phyloP scores from a whole-genome alignment of 2,113 vertebrate species.

The Hippopotamus amphibius region DNA sequence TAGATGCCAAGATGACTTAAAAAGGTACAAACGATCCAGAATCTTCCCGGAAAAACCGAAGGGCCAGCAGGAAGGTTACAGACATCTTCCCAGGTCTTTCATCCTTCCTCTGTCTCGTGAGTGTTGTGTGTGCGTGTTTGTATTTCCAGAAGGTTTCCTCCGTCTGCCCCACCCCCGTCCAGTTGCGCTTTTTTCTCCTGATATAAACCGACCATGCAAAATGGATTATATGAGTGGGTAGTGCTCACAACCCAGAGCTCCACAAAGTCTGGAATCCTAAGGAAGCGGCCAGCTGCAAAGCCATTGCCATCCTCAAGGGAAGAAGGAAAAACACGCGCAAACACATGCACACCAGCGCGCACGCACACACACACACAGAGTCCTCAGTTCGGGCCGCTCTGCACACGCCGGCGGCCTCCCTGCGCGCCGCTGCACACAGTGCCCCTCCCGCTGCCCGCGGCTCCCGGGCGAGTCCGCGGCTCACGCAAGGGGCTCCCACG shows the following conservation, averaged over 20 bases:
- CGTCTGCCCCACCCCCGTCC: slow-evolving; percentile 74
- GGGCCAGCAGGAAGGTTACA: neutral
- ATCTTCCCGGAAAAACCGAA: slow-evolving; percentile 13
- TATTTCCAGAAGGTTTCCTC: slow-evolving; percentile 62
- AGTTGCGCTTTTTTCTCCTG: slow-evolving; percentile 44
- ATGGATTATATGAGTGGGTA: slow-evolving; percentile 55
- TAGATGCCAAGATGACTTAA: slow-evolving; percentile 55
- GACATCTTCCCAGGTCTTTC: slow-evolving; percentile 55
- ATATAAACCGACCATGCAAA: slow-evolving; percentile 59
- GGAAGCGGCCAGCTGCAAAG: slow-evolving; percentile 55
- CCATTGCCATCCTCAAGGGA: slow-evolving; percentile 63
- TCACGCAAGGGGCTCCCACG: neutral
- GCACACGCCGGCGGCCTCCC: slow-evolving; percentile 60
- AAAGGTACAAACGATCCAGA: slow-evolving; percentile 44
- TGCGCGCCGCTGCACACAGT: slow-evolving; percentile 41
- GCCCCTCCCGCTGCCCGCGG: slow-evolving; percentile 25
- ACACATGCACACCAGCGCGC: slow-evolving; percentile 47
- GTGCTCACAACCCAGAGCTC: slow-evolving; percentile 49
- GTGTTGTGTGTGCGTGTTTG: neutral
- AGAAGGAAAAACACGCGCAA: slow-evolving; percentile 37
- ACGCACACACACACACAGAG: neutral
- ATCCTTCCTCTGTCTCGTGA: neutral
- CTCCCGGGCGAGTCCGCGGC: neutral
- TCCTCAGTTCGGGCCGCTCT: neutral
- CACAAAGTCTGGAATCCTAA: slow-evolving; percentile 66